These are phyloP conservation scores for Tupaia chinensis DNA, from an alignment of 2,113 vertebrate genomes.

Conservation along the genomic window DNA sequence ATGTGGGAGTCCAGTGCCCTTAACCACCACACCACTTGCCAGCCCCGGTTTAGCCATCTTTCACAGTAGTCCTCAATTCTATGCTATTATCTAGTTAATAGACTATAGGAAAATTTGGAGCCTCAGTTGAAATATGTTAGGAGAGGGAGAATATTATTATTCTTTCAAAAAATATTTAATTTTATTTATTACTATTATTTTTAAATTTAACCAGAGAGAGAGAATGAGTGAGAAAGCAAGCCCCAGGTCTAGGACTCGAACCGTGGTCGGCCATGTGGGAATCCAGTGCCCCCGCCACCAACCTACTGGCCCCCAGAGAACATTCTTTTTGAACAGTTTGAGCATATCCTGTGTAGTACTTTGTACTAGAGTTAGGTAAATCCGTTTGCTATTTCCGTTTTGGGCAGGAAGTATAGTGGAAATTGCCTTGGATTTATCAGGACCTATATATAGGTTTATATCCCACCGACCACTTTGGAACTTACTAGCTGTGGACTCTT, in stretches of 20 bases:
- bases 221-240: too few species aligned
- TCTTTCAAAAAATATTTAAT: too few species aligned
- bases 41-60: not conserved
- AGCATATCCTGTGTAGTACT: not conserved
- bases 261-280: too few species aligned
- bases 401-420: not conserved
- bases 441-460: not conserved
- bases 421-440: not conserved
- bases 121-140: slow-evolving; percentile 37
- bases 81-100: not conserved
- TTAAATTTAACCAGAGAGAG: too few species aligned
- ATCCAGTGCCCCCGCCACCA: too few species aligned
- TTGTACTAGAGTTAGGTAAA: not conserved
- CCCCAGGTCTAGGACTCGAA: too few species aligned
- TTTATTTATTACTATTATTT: too few species aligned
- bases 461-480: not conserved
- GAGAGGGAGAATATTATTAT: not conserved
- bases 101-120: not conserved
- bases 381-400: not conserved
- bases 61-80: slow-evolving; percentile 11
- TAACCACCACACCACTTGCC: too few species aligned
- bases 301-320: not conserved
- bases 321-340: slow-evolving; percentile 18
- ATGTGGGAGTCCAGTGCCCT: too few species aligned
- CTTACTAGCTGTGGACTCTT: not conserved